phyloP scores from a whole-genome alignment of 2,797 vertebrate genomes.

The Lophius americanus region DNA sequence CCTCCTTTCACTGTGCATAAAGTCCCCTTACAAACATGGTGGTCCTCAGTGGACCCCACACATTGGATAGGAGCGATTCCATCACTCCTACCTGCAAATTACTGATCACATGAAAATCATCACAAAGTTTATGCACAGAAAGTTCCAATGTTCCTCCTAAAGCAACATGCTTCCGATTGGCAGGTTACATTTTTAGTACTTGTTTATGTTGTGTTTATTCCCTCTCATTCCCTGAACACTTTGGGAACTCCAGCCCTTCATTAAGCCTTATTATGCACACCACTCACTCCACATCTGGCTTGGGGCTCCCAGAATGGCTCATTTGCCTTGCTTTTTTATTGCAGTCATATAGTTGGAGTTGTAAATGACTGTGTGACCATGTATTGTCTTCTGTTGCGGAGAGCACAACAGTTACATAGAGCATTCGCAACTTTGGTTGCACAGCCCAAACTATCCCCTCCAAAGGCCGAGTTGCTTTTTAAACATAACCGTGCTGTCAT shows the following conservation, averaged over 20 bases:
- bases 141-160: slow-evolving; percentile 11
- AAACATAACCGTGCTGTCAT: slow-evolving; percentile 8
- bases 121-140: background rate
- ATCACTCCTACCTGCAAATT: background rate
- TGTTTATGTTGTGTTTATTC: slow-evolving; percentile 85
- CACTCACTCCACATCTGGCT: slow-evolving; percentile 82
- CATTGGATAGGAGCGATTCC: slow-evolving; percentile 37
- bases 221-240: slow-evolving; percentile 74
- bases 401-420: slow-evolving; percentile 50
- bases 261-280: slow-evolving; percentile 81
- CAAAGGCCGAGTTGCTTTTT: slow-evolving; percentile 17
- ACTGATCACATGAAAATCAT: background rate
- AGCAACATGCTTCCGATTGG: slow-evolving; percentile 63
- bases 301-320: slow-evolving; percentile 78
- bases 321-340: slow-evolving; percentile 83
- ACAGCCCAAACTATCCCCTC: slow-evolving; percentile 22
- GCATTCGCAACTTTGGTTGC: slow-evolving; percentile 46
- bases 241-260: slow-evolving; percentile 79
- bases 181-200: slow-evolving; percentile 77
- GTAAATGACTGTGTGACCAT: slow-evolving; percentile 83
- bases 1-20: slow-evolving; percentile 76
- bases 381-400: slow-evolving; percentile 76
- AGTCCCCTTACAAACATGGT: slow-evolving; percentile 78
- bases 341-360: slow-evolving; percentile 82
- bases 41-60: slow-evolving; percentile 60